Evolutionary conservation across 1,140 invertebrate genomes (phyloP), one percentile per base, ranked within the genome.

Genomic region (Aporrectodea caliginosa): DNA sequence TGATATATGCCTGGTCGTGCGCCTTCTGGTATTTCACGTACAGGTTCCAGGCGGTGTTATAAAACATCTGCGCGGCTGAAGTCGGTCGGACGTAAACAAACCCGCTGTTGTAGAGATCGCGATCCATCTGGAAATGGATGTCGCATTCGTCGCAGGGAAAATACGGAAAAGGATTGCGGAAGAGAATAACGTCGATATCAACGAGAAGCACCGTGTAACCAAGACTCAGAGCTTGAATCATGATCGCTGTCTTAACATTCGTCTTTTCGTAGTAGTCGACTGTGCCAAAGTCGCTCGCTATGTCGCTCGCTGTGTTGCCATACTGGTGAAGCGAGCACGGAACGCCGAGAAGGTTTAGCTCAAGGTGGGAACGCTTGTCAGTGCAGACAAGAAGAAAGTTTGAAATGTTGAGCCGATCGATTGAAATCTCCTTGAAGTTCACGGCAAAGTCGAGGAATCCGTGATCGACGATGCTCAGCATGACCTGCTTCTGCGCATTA

Each of bases 121-220:
- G 33, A 35, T 81, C 80, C 77, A 78, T 81, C 72, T 81, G 80
- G 35, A 78, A 29, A 29, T 81, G 76, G 33, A 78, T 35, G 76
- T 73, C 75, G 72, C 80, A 78, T 16, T 69, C 34, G 31, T 22
- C 32, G 30, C 76, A 78, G n/a, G 69, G 69, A 31, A 81, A 68
- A 58, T 72, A 70, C 32, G 80, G 76, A 34, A 75, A 78, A 32
- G 80, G 80, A 58, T 81, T 76, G 35, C 43, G 71, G 73, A 81
- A 81, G 2, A 81, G 69, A 30, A 76, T 35, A n/a, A 81, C 80
- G 68, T 81, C 80, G 29, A 78, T 35, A 58, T 81, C 80, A 12
- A 34, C 35, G 30, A 81, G 16, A 1, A 81, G 58, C 33, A 75
- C 77, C n/a, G 32, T 32, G 22, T 74, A 78, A 22, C 68, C 43